These are phyloP conservation scores for Eristalis arbustorum DNA, from an alignment of 2,888 invertebrate genomes.

Conservation along the genomic window DNA sequence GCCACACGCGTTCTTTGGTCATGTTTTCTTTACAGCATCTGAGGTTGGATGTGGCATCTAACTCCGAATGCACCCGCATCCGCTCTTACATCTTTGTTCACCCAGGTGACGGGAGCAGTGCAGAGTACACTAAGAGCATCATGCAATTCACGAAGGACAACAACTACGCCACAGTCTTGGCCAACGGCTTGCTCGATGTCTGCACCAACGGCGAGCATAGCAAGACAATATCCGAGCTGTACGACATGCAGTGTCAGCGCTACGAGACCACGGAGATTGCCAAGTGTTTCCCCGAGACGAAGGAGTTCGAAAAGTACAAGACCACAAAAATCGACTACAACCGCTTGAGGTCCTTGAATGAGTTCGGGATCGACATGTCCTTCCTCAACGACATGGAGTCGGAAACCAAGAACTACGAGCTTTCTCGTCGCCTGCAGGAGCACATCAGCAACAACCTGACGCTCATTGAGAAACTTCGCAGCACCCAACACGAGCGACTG, in stretches of 20 bases:
- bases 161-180: conserved; percentile 86
- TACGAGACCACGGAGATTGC: conserved; percentile 85
- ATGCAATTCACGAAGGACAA: conserved; percentile 90
- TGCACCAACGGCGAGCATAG: conserved; percentile 92
- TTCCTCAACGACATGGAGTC: conserved; percentile 89
- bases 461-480: conserved; percentile 88
- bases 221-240: conserved; percentile 86
- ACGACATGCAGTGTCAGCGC: conserved; percentile 84
- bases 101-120: conserved; percentile 87
- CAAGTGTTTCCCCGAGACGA: conserved; percentile 80
- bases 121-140: conserved; percentile 92
- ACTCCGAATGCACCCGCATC: neutral
- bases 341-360: conserved; percentile 86
- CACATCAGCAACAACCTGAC: conserved; percentile 87
- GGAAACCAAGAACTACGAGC: conserved; percentile 83
- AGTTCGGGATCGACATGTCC: conserved; percentile 91
- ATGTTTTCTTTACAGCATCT: too few relatives aligned
- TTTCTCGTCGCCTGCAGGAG: conserved; percentile 83
- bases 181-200: conserved; percentile 90
- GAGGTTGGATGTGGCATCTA: too few relatives aligned
- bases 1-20: too few relatives aligned
- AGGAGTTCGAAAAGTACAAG: conserved; percentile 81
- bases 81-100: neutral
- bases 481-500: conserved; percentile 89
- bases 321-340: conserved; percentile 88